These are phyloP conservation scores for Limnephilus marmoratus DNA, from an alignment of 2,888 invertebrate genomes.

Conservation along the genomic window DNA sequence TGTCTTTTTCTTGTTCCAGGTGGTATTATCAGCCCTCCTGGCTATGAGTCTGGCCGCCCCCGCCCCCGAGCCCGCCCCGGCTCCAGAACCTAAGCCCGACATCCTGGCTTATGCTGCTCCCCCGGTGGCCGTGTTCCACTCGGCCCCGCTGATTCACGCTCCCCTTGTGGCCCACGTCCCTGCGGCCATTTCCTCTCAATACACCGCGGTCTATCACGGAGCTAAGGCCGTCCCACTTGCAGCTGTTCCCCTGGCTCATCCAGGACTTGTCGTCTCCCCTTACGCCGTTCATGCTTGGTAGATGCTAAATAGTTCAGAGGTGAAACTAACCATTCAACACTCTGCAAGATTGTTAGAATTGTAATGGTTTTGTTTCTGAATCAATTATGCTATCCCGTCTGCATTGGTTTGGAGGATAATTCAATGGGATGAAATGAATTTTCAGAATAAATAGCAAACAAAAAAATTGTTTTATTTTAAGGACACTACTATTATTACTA, in stretches of 20 bases:
- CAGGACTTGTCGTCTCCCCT: conserved; percentile 53
- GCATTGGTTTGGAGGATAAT: background rate
- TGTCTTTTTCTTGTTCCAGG: conserved; percentile 67
- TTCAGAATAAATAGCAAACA: background rate
- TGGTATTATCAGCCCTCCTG: conserved; percentile 74
- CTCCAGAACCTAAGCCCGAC: conserved; percentile 62
- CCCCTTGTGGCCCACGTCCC: conserved; percentile 62
- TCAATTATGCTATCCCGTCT: background rate
- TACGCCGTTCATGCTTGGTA: conserved; percentile 53
- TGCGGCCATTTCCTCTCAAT: conserved; percentile 66
- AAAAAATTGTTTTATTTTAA: background rate
- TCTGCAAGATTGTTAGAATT: background rate
- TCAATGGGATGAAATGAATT: background rate
- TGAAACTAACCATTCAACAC: background rate
- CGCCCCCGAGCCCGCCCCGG: conserved; percentile 59
- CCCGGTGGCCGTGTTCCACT: conserved; percentile 61
- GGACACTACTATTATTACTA: no score
- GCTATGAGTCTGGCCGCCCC: conserved; percentile 71
- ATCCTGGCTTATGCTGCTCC: conserved; percentile 64
- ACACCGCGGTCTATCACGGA: conserved; percentile 65
- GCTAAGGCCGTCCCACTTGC: conserved; percentile 53
- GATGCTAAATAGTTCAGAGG: background rate
- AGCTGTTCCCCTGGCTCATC: conserved; percentile 45
- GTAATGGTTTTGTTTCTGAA: background rate
- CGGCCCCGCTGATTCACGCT: conserved; percentile 59